A percentile compares a stretch with the other conserved stretches of the same genome.
Conservation (phyloP, 2,113 vertebrate species). For the Crotalus viridis region DNA sequence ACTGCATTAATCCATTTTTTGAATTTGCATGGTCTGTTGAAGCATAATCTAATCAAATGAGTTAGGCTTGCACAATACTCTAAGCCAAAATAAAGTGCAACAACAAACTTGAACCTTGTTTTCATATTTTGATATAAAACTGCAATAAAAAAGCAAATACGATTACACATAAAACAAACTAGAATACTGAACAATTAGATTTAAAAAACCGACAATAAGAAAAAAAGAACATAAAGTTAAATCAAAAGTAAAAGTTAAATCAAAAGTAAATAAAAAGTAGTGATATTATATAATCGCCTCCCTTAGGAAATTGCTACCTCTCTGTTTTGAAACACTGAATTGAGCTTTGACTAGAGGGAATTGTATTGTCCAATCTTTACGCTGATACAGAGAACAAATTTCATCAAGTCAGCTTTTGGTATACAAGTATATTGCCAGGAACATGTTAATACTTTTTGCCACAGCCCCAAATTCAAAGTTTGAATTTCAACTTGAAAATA, state of each 20-base stretch:
- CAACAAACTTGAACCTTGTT: background rate
- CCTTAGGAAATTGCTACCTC: background rate
- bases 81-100: background rate
- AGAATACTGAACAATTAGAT: background rate
- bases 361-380: background rate
- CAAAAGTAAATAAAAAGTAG: background rate
- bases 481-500: background rate
- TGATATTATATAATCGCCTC: background rate
- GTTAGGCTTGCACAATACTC: background rate
- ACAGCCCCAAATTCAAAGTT: background rate
- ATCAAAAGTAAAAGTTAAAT: background rate
- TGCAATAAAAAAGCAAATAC: background rate
- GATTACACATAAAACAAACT: background rate
- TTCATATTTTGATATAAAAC: background rate
- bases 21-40: background rate
- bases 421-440: background rate
- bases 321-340: background rate
- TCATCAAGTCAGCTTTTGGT: background rate
- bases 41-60: background rate
- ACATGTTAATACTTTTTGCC: background rate
- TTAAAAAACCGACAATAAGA: background rate
- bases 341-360: background rate
- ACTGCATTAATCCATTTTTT: background rate
- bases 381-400: background rate
- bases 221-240: background rate